Evolutionary conservation across 37 sponge, comb jelly and placozoan species (phyloP).

Genomic region (Ephydatia muelleri): DNA sequence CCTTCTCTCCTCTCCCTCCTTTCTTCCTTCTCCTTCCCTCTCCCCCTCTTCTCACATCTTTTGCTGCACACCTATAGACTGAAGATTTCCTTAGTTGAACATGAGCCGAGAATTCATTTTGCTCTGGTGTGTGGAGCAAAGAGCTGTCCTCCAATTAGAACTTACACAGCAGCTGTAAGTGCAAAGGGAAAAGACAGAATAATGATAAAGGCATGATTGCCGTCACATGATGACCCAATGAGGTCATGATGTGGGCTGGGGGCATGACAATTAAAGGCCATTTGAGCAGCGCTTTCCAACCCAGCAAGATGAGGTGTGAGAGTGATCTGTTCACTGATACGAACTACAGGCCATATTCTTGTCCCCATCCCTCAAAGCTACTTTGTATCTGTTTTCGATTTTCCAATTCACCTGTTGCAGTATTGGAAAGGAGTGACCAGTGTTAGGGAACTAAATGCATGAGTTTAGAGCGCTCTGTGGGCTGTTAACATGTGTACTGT

Average conservation of each 20-base stretch:
- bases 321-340: no score
- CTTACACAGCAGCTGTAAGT: slow-evolving; percentile 82
- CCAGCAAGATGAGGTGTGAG: no score
- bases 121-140: slow-evolving; percentile 98
- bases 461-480: no score
- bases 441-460: no score
- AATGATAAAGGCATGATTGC: no score
- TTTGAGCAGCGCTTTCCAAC: no score
- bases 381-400: no score
- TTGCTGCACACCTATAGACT: slow-evolving; percentile 31
- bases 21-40: neutral
- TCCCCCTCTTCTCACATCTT: neutral
- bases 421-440: no score
- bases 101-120: slow-evolving; percentile 93
- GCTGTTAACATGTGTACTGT: neutral
- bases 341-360: no score
- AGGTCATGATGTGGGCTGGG: neutral
- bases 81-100: slow-evolving; percentile 60
- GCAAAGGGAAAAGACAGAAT: neutral
- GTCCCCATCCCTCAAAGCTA: no score
- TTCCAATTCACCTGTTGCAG: no score
- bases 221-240: neutral
- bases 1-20: neutral
- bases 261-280: neutral
- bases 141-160: slow-evolving; percentile 96